Evolutionary conservation across 2,113 vertebrate genomes (phyloP).

Genomic region (Cephalopholis sonnerati): DNA sequence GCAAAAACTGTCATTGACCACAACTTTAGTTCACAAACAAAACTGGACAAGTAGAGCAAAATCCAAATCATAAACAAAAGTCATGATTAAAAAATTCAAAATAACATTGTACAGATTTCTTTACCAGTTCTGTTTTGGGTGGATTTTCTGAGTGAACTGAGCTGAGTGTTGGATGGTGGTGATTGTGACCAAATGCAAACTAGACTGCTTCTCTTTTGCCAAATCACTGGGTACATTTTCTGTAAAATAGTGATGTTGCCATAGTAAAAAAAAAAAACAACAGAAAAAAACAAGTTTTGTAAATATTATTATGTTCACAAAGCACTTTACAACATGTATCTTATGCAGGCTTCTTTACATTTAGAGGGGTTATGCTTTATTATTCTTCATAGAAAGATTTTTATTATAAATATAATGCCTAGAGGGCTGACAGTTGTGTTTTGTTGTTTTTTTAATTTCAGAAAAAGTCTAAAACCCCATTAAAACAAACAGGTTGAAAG

Average conservation of each 20-base stretch:
- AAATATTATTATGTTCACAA: conserved; percentile 65
- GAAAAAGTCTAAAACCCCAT: background rate
- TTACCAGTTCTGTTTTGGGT: background rate
- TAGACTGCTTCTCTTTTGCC: conserved; percentile 24
- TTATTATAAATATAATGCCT: background rate
- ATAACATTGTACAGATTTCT: background rate
- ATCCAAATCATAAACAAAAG: background rate
- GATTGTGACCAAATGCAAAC: conserved; percentile 45
- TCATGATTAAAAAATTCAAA: background rate
- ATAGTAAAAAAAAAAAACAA: conserved; percentile 14
- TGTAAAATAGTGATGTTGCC: conserved; percentile 30
- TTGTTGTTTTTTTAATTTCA: background rate
- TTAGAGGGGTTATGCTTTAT: background rate
- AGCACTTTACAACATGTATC: conserved; percentile 80
- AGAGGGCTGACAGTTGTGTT: background rate
- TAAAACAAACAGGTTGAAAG: background rate
- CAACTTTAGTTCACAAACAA: background rate
- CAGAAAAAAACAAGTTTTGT: conserved; percentile 23
- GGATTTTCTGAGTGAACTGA: too few relatives aligned
- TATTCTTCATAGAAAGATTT: background rate
- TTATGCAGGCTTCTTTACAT: conserved; percentile 54
- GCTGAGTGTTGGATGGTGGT: background rate
- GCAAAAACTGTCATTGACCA: background rate
- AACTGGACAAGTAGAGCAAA: background rate
- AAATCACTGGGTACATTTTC: conserved; percentile 36